These are phyloP conservation scores for Telenomus remus DNA, from an alignment of 1,140 invertebrate species.

Conservation along the genomic window DNA sequence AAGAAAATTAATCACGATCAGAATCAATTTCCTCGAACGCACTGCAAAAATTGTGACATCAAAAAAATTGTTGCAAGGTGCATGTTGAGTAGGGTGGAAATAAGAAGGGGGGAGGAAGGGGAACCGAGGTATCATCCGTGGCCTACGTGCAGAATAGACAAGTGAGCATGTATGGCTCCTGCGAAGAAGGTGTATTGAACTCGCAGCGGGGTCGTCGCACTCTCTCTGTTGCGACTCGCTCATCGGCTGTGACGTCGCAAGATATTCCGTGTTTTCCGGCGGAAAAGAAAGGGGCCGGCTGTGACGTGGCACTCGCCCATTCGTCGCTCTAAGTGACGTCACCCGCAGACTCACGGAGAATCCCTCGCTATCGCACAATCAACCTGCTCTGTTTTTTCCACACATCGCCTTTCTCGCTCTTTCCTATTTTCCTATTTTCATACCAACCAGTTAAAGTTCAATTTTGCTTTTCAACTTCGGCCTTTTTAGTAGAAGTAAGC, in stretches of 20 bases:
- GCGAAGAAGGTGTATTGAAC: constrained; percentile 70
- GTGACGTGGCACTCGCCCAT: constrained; percentile 66
- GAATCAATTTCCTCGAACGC: no score
- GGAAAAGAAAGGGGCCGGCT: constrained; percentile 63
- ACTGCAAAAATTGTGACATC: no score
- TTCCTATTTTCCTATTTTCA: constrained; percentile 22
- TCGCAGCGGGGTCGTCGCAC: constrained; percentile 71
- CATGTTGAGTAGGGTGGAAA: no score
- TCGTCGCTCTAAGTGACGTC: constrained; percentile 65
- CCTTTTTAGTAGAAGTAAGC: no score
- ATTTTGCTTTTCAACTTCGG: no score
- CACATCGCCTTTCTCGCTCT: constrained; percentile 21
- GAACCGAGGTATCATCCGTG: constrained; percentile 25
- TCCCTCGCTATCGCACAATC: constrained; percentile 26
- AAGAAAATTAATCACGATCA: no score
- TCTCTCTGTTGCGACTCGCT: constrained; percentile 49
- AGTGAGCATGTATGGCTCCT: constrained; percentile 37
- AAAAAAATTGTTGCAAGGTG: no score
- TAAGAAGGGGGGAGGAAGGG: no score
- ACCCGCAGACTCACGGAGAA: constrained; percentile 50
- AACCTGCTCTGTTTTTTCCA: constrained; percentile 18
- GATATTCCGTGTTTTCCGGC: constrained; percentile 58
- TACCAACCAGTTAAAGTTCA: no score
- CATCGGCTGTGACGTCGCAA: constrained; percentile 67
- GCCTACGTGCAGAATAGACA: constrained; percentile 44